Percentiles rank a stretch among this genome's conserved stretches.
Evolutionary conservation across 53 echinoderm and acorn worm genomes (phyloP).

Genomic region (Henricia sp.): DNA sequence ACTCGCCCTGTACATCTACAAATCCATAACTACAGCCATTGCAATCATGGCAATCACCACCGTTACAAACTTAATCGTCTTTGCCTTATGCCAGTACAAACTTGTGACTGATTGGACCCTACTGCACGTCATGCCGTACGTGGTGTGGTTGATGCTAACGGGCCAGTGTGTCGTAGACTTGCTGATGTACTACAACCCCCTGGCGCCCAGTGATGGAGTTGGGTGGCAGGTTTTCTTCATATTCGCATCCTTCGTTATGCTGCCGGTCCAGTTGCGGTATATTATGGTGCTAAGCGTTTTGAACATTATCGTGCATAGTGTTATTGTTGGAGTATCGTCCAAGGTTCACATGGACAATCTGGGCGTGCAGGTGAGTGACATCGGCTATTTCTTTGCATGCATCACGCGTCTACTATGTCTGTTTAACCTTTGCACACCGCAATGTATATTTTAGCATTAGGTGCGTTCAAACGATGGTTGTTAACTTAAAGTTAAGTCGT

Average conservation of each 20-base stretch:
- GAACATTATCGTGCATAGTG: slow-evolving; percentile 67
- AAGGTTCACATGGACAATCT: slow-evolving; percentile 54
- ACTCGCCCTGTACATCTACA: slow-evolving; percentile 61
- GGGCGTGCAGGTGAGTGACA: slow-evolving; percentile 80
- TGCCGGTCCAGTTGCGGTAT: slow-evolving; percentile 75
- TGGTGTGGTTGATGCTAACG: slow-evolving; percentile 78
- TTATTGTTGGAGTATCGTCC: slow-evolving; percentile 71
- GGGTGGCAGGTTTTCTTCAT: slow-evolving; percentile 96
- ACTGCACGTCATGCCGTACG: slow-evolving; percentile 84
- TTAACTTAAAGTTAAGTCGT: too few relatives aligned
- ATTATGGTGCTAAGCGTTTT: slow-evolving; percentile 72
- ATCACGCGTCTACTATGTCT: too few relatives aligned
- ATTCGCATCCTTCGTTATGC: slow-evolving; percentile 90
- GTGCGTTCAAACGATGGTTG: too few relatives aligned
- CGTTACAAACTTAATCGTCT: slow-evolving; percentile 78
- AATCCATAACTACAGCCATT: slow-evolving; percentile 30
- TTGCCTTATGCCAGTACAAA: slow-evolving; percentile 74
- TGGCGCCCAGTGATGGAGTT: slow-evolving; percentile 85
- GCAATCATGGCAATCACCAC: slow-evolving; percentile 76
- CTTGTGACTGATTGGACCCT: slow-evolving; percentile 84
- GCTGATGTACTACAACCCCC: slow-evolving; percentile 62
- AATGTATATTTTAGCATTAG: too few relatives aligned
- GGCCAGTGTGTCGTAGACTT: slow-evolving; percentile 75
- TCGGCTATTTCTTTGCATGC: too few relatives aligned
- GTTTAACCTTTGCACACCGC: too few relatives aligned